Percentiles rank a stretch among this genome's conserved stretches.
Conservation (phyloP, 2,888 invertebrate species). For the Dolichomitus sp. region DNA sequence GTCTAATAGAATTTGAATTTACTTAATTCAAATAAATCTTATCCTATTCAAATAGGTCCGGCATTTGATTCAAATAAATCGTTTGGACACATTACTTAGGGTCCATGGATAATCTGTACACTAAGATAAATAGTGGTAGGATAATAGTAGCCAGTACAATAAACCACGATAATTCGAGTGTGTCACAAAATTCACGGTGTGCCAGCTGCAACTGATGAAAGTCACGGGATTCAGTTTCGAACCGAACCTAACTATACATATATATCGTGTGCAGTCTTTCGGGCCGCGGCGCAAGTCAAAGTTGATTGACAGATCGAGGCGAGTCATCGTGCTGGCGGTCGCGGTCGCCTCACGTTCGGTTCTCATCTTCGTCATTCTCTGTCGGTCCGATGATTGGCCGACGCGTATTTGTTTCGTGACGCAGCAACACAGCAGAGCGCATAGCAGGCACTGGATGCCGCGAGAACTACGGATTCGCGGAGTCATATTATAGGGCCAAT, state of each 20-base stretch:
- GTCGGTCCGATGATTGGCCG: slow-evolving; percentile 79
- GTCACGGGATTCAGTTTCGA: slow-evolving; percentile 25
- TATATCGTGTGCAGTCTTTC: slow-evolving; percentile 19
- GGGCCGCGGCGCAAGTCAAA: slow-evolving; percentile 52
- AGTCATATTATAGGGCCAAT: slow-evolving; percentile 70
- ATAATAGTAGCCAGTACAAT: background rate
- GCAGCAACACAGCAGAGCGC: slow-evolving; percentile 78
- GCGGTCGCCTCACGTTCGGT: slow-evolving; percentile 71
- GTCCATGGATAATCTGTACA: too few species aligned
- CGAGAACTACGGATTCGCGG: slow-evolving; percentile 61
- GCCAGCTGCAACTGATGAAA: slow-evolving; percentile 23
- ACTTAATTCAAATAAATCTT: too few species aligned
- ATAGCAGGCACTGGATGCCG: slow-evolving; percentile 56
- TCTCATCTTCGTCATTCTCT: slow-evolving; percentile 69
- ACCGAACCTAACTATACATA: background rate
- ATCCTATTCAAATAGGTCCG: too few species aligned
- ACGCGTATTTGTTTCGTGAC: slow-evolving; percentile 85
- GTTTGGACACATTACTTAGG: too few species aligned
- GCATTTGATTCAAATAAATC: too few species aligned
- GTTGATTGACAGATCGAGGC: slow-evolving; percentile 84
- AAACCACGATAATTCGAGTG: background rate
- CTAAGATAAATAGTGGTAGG: too few species aligned
- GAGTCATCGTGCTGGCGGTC: slow-evolving; percentile 80
- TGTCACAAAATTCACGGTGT: background rate
- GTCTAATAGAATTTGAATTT: too few species aligned